Evolutionary conservation across 2,113 vertebrate species (phyloP), one percentile per base, ranked within the genome.

Genomic region (Bombycilla garrulus): DNA sequence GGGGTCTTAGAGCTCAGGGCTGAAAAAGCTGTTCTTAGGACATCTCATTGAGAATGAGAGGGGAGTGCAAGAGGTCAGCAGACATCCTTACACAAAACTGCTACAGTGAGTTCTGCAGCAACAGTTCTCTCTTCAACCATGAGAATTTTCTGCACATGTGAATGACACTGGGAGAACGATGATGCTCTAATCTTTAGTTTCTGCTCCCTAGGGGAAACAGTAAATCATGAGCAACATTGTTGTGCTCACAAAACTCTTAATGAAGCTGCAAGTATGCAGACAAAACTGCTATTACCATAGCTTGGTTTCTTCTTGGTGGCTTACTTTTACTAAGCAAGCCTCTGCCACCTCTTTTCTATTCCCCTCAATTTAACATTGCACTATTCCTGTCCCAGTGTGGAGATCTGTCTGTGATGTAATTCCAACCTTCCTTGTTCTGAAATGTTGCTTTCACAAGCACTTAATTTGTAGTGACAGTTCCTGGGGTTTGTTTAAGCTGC

Each of bases 111-210:
- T 5, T 61, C 29, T 72, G 20, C 24, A 42, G 64, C 18, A 54
- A 5, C 62, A 65, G 3, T 5, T 42, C 10, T 21, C 2, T 28
- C 29, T 67, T 47, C 2, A 6, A 16, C n/a, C 24, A 47, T 17
- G 28, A 44, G 40, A 81, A 42, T 12, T 38, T 12, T 40, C 70
- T 77, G 35, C 6, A 3, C 21, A 0, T 44, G 25, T 48, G 24
- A 72, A n/a, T 40, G 50, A 50, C 31, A 36, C 7, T 45, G 45
- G 50, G 33, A 53, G 79, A 86, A 47, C 0, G 0, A 28, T 0
- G 3, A 6, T 29, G 29, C 22, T 12, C 29, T 61, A 4, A 21
- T 74, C 35, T 70, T 73, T 29, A 53, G 31, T 62, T 86, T 48
- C 28, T 90, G 14, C 9, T 64, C n/a, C 11, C 33, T 16, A 15